Conservation (phyloP, 2,113 vertebrate species). For the Poeciliopsis prolifica region DNA sequence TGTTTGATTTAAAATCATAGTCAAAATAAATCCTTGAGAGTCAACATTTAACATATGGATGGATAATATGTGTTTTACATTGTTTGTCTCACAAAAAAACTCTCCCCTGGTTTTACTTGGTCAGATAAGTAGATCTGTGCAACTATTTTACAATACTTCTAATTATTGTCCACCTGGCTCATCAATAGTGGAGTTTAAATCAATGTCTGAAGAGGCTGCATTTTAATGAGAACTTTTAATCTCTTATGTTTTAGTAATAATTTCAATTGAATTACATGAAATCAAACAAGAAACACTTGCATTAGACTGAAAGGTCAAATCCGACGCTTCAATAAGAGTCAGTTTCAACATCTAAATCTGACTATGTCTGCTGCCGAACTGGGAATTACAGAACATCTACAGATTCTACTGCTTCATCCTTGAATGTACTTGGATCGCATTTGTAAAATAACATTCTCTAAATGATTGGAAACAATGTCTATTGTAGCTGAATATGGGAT, state of each 20-base stretch:
- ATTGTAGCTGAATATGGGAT: conserved; percentile 45
- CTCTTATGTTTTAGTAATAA: conserved; percentile 55
- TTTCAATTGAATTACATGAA: conserved; percentile 34
- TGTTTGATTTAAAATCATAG: too few species aligned
- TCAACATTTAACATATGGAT: background rate
- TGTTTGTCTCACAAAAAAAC: background rate
- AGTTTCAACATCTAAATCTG: conserved; percentile 8
- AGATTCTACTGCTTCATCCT: conserved; percentile 54
- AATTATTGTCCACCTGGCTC: conserved; percentile 49
- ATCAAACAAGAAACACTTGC: conserved; percentile 45
- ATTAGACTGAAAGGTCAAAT: conserved; percentile 49
- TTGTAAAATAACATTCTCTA: conserved; percentile 55
- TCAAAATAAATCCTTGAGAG: background rate
- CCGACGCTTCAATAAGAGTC: conserved; percentile 18
- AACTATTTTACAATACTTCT: conserved; percentile 35
- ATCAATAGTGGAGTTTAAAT: conserved; percentile 59
- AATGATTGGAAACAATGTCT: conserved; percentile 34
- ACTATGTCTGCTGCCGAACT: conserved; percentile 19
- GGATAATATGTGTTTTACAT: background rate
- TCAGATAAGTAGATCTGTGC: conserved; percentile 18
- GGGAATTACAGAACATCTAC: conserved; percentile 34
- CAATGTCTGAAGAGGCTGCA: conserved; percentile 44
- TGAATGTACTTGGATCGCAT: conserved; percentile 46
- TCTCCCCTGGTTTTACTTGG: background rate
- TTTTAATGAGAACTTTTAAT: conserved; percentile 64